Evolutionary conservation across 2,888 invertebrate species (phyloP).

Genomic region (Andrena bucephala): DNA sequence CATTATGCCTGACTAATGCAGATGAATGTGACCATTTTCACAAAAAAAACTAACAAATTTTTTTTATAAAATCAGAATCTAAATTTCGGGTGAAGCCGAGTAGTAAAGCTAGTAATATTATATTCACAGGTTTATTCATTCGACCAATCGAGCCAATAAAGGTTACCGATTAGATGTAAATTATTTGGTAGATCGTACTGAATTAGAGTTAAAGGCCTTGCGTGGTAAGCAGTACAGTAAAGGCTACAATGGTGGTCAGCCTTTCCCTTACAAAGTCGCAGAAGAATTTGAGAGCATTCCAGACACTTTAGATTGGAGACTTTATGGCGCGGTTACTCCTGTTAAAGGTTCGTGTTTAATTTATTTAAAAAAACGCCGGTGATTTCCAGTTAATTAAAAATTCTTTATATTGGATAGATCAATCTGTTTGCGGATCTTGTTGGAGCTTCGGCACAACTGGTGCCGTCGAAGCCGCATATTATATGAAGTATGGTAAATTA

Average conservation of each 20-base stretch:
- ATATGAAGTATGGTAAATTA: conserved; percentile 92
- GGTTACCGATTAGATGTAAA: conserved; percentile 93
- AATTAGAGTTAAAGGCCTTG: conserved; percentile 91
- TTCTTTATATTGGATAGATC: conserved; percentile 88
- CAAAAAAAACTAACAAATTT: no score
- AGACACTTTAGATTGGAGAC: conserved; percentile 94
- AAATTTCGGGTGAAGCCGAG: no score
- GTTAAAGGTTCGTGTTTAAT: conserved; percentile 90
- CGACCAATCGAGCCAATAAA: conserved; percentile 91
- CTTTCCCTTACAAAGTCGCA: conserved; percentile 90
- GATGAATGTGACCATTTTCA: no score
- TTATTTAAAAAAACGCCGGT: background rate
- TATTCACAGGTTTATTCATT: conserved; percentile 89
- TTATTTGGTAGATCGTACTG: conserved; percentile 94
- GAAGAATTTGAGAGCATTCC: conserved; percentile 88
- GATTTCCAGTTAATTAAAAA: background rate
- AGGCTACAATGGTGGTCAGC: conserved; percentile 90
- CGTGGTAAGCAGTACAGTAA: conserved; percentile 89
- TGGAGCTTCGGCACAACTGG: conserved; percentile 99
- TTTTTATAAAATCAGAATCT: no score
- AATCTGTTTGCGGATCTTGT: conserved; percentile 98
- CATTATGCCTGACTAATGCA: no score
- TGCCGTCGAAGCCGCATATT: conserved; percentile 96
- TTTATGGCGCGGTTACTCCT: conserved; percentile 96
- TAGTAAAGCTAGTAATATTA: background rate